Conservation (phyloP, 2,113 vertebrate species). For the Rhinolophus ferrumequinum region DNA sequence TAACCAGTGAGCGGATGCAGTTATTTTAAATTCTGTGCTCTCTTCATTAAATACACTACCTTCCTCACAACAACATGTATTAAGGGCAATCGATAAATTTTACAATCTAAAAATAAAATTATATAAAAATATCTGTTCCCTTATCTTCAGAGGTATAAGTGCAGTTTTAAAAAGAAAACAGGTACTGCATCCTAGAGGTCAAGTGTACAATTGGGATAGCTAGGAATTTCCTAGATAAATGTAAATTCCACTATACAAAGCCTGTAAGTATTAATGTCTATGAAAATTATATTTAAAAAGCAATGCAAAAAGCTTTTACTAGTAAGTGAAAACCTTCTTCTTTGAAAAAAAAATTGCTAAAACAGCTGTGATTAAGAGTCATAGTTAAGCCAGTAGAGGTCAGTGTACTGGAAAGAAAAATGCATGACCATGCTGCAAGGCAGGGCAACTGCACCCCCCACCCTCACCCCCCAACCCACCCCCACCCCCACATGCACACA, state of each 20-base stretch:
- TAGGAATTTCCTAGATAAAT: background rate
- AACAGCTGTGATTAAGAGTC: background rate
- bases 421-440: background rate
- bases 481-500: background rate
- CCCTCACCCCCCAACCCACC: background rate
- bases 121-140: background rate
- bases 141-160: background rate
- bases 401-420: background rate
- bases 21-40: constrained; percentile 20
- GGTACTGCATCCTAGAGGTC: background rate
- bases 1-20: background rate
- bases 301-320: background rate
- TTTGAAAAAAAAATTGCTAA: background rate
- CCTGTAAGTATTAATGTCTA: background rate
- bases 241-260: background rate
- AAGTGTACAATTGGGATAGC: background rate
- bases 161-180: background rate
- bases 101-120: constrained; percentile 2
- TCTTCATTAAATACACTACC: background rate
- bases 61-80: background rate
- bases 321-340: background rate
- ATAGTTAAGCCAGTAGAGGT: constrained; percentile 60
- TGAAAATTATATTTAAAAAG: constrained; percentile 27
- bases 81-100: background rate
- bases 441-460: background rate